These are phyloP conservation scores for Galemys pyrenaicus DNA, from an alignment of 2,113 vertebrate species.

Conservation along the genomic window DNA sequence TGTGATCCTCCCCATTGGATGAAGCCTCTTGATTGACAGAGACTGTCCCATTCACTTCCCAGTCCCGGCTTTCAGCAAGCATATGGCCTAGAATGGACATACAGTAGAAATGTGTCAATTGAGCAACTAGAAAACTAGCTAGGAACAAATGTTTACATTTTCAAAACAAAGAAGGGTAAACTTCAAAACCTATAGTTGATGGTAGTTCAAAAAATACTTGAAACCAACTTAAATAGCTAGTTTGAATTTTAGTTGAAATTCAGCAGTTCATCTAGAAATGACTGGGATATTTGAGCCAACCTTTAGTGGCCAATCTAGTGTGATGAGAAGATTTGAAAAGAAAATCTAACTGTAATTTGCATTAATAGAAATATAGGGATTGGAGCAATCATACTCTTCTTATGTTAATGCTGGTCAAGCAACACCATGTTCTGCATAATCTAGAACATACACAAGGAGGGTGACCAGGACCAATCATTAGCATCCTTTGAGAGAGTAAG, in stretches of 20 bases:
- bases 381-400: background rate
- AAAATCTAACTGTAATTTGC: background rate
- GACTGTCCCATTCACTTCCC: background rate
- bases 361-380: background rate
- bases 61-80: background rate
- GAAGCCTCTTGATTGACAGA: background rate
- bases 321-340: background rate
- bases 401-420: background rate
- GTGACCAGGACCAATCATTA: background rate
- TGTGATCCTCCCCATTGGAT: background rate
- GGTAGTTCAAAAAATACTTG: background rate
- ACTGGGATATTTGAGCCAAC: background rate
- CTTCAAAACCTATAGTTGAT: background rate
- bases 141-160: background rate
- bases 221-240: background rate
- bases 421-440: background rate
- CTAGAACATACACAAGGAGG: background rate
- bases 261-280: background rate
- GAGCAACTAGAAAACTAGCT: background rate
- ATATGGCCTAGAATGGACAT: background rate
- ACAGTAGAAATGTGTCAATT: background rate
- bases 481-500: background rate
- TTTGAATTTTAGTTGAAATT: conserved; percentile 19
- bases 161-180: background rate
- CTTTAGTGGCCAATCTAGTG: background rate